Evolutionary conservation across 2,888 invertebrate species (phyloP), one percentile per base, ranked within the genome.

Genomic region (Acronicta leporina): DNA sequence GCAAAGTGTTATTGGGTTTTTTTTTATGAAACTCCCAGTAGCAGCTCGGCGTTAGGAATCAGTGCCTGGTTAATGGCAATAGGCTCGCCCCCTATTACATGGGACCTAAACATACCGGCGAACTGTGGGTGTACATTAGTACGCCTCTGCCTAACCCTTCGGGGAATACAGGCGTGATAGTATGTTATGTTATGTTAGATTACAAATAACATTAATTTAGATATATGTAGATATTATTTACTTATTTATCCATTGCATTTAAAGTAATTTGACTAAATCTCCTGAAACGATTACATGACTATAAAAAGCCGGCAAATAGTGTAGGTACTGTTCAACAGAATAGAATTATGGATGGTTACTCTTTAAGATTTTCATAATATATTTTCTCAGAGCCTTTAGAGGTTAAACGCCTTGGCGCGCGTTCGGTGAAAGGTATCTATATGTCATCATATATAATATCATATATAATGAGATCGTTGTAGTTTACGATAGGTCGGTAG

Each of bases 401-500:
- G 51, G 44, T 52, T 55, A 64, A 71, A 49, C 42, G 47, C 42
- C 47, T 57, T 27, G 20, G 45, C 25, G 25, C 35, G 59, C 53
- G 27, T 63, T 67, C 47, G 42, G 52, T 56, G 44, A 56, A 74
- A 56, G 42, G 45, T 68, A 66, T 66, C 52, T 63, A 72, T 30
- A 30, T 30, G 7, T 9, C 30, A 30, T 30, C 1, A 30, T 30
- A 30, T 9, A 30, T 9, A 30, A 30, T 30, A 9, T 68, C 65
- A 67, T 61, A 56, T 62, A 42, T 20, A 20, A 20, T 47, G 65
- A 66, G 52, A 62, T 68, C 63, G 64, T 63, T 66, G 54, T 66
- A 69, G 58, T 73, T 74, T 75, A 77, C 49, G 66, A 67, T 63
- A 70, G 61, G 52, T 68, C 55, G 53, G 51, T 52, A 70, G 60